These are phyloP conservation scores for Andrena dorsata DNA, from an alignment of 2,888 invertebrate genomes.

Conservation along the genomic window DNA sequence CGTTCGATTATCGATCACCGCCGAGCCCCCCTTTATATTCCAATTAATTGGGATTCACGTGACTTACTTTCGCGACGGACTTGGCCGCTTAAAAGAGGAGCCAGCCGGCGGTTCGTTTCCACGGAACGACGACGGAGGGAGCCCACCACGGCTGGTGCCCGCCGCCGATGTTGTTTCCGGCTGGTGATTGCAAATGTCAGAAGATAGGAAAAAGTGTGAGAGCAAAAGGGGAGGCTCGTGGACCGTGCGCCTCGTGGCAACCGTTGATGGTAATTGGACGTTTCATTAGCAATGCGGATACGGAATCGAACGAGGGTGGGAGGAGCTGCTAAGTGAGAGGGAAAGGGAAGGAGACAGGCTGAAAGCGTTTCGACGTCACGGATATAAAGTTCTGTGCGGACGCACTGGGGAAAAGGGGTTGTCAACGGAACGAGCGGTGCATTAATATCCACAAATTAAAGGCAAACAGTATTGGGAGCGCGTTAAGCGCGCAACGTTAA, in stretches of 20 bases:
- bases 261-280: conserved; percentile 74
- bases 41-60: conserved; percentile 38
- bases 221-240: conserved; percentile 38
- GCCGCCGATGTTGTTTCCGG: conserved; percentile 72
- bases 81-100: neutral
- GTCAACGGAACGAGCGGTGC: conserved; percentile 31
- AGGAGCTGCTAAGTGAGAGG: conserved; percentile 7
- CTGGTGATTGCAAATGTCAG: conserved; percentile 71
- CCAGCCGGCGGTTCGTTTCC: conserved; percentile 43
- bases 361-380: conserved; percentile 56
- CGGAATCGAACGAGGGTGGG: conserved; percentile 63
- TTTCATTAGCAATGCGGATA: conserved; percentile 73
- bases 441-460: conserved; percentile 30
- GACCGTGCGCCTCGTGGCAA: conserved; percentile 36
- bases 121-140: conserved; percentile 27
- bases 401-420: conserved; percentile 16
- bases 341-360: conserved; percentile 21
- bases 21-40: neutral
- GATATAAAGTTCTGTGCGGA: conserved; percentile 50
- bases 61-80: conserved; percentile 40
- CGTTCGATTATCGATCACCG: conserved; percentile 27
- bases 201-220: conserved; percentile 39
- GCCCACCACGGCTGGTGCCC: conserved; percentile 33
- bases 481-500: conserved; percentile 31
- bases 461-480: conserved; percentile 1